Evolutionary conservation across 2,113 vertebrate genomes (phyloP), one percentile per base, ranked within the genome.

Genomic region (Otus sunia): DNA sequence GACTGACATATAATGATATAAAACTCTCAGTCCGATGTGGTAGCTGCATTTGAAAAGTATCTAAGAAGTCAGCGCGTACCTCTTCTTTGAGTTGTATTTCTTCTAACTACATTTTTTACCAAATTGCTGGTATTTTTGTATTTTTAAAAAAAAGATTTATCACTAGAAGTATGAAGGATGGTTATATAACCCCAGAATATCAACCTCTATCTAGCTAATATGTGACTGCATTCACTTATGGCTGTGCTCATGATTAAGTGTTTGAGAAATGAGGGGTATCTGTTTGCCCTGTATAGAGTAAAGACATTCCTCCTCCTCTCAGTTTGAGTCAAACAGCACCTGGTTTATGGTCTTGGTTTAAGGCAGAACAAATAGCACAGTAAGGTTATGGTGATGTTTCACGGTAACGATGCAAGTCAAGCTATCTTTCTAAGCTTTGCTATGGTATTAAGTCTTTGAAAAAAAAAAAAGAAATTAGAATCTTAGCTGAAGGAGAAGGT

Each of bases 341-440:
- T 74, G 39, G 47, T 56, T 72, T 74, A 49, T 60, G 39, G 11
- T 39, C 29, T 59, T 62, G 14, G 18, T 85, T 85, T 90, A 85
- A 71, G 80, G 72, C 36, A 74, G 77, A 75, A 73, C 12, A 83
- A 77, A 59, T 9, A 69, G 25, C 16, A 62, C 32, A 55, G 47
- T 41, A 50, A 87, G 10, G 8, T 50, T 64, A 56, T 45, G 53
- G 20, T 52, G 43, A 18, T 59, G 17, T 74, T 85, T 72, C 22
- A n/a, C n/a, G 37, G 45, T 45, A 30, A 34, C 19, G 20, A 10
- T 32, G 2, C 27, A 74, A 47, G 14, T 12, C 0, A 0, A 66
- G 52, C 10, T 27, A 36, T 29, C 6, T 39, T 83, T 15, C 11
- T 20, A 73, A 60, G 55, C 12, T 69, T 81, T 89, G 45, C 26